Conservation (phyloP, 2,113 vertebrate species). For the Ammodytes marinus region DNA sequence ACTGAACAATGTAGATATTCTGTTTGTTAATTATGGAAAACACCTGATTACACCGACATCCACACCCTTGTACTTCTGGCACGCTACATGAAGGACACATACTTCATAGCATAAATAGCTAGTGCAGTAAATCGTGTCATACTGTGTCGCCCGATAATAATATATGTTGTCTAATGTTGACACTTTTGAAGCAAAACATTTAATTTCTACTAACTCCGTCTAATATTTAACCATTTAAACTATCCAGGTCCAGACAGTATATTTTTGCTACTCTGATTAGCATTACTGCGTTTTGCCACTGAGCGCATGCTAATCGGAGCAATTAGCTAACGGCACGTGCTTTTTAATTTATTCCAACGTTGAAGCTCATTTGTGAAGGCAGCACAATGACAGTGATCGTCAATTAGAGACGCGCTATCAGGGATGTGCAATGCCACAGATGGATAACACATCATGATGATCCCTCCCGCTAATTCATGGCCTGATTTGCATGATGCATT, state of each 20-base stretch:
- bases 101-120: no score
- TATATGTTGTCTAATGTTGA: neutral
- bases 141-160: no score
- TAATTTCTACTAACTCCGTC: neutral
- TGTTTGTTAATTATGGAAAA: no score
- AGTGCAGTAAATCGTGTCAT: no score
- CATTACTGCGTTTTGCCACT: constrained; percentile 43
- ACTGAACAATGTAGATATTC: no score
- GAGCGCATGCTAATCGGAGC: constrained; percentile 78
- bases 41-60: no score
- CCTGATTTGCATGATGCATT: constrained; percentile 80
- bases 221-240: constrained; percentile 32
- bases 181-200: neutral
- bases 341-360: constrained; percentile 79
- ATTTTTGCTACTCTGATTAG: constrained; percentile 66
- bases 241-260: constrained; percentile 31
- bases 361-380: constrained; percentile 64
- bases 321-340: constrained; percentile 73
- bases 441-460: constrained; percentile 70
- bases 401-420: constrained; percentile 76
- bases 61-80: no score
- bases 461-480: constrained; percentile 70
- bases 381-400: constrained; percentile 78
- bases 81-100: no score
- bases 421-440: constrained; percentile 65